These are phyloP conservation scores for Cryptocephalus moraei DNA, from an alignment of 2,888 invertebrate genomes.

Conservation along the genomic window DNA sequence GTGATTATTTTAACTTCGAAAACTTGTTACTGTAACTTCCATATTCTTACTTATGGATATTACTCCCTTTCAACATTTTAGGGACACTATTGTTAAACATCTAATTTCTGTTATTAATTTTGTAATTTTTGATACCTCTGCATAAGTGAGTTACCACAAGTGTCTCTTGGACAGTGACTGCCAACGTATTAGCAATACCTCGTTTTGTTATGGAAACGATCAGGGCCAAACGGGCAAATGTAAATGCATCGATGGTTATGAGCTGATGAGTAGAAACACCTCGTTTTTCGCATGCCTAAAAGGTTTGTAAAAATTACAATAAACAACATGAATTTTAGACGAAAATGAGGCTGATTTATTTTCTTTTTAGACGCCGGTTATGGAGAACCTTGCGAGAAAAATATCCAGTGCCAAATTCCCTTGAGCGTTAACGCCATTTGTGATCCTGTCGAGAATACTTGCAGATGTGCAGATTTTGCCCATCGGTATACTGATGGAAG, in stretches of 20 bases:
- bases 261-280: conserved; percentile 29
- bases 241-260: conserved; percentile 35
- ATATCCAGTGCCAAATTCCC: conserved; percentile 26
- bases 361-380: conserved; percentile 22
- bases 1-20: too few relatives aligned
- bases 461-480: conserved; percentile 24
- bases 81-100: too few relatives aligned
- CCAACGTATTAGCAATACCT: conserved; percentile 18
- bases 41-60: too few relatives aligned
- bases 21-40: too few relatives aligned
- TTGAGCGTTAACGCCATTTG: conserved; percentile 22
- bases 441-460: conserved; percentile 16
- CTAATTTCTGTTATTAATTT: too few relatives aligned
- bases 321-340: too few relatives aligned
- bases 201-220: conserved; percentile 33
- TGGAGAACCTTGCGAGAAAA: conserved; percentile 26
- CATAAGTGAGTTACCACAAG: conserved; percentile 14
- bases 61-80: too few relatives aligned
- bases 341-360: not conserved
- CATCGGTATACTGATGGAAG: conserved; percentile 23
- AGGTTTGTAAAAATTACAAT: conserved; percentile 20
- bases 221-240: conserved; percentile 28
- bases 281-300: conserved; percentile 35
- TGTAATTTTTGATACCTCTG: not conserved
- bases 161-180: conserved; percentile 29